Base-by-base conservation (phyloP, 2,888 invertebrate species). In the Cylloceria caligata region DNA sequence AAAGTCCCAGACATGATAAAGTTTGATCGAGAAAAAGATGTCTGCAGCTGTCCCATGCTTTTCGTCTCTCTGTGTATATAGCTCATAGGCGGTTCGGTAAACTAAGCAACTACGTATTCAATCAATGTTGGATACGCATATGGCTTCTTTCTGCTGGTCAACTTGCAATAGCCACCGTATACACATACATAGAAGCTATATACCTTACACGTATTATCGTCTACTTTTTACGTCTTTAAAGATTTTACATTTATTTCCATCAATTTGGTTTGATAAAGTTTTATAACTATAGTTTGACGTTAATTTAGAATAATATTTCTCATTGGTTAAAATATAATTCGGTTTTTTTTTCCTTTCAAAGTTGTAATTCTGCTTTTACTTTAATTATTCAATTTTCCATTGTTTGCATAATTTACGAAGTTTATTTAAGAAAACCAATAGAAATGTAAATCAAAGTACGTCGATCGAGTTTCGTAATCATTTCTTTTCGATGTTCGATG, bases 71-170 rank as follows among this genome's bases (percentile, higher is more conserved):
- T 16, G 11, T 52, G 27, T 27, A 27, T 55, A 27, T 55, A 55
- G 13, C 27, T 21, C 36, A 24, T 45, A 30, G 55, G 30, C 71
- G 68, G 47, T 11, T 76, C 47, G 2, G 39, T 55, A 57, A 55
- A 68, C 60, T 36, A 9, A 57, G 74, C 75, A 74, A 83, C 71
- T 62, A 79, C 81, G 86, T 86, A 90, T 88, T 89, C 90, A 91
- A 91, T 91, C 91, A 89, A 90, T 91, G 91, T 87, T 86, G 85
- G 86, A 87, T 88, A 84, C 86, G 83, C 84, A 87, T 90, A 90
- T 84, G 90, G 91, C 89, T 91, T 91, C 90, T 62, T 71, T 30
- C 27, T 24, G 3, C 27, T 27, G 57, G 57, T 42, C 45, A n/a
- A 52, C 34, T 45, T 52, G n/a, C n/a, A n/a, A n/a, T n/a, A n/a